phyloP scores from a whole-genome alignment of 2,113 vertebrate species.

The Sturnus vulgaris region DNA sequence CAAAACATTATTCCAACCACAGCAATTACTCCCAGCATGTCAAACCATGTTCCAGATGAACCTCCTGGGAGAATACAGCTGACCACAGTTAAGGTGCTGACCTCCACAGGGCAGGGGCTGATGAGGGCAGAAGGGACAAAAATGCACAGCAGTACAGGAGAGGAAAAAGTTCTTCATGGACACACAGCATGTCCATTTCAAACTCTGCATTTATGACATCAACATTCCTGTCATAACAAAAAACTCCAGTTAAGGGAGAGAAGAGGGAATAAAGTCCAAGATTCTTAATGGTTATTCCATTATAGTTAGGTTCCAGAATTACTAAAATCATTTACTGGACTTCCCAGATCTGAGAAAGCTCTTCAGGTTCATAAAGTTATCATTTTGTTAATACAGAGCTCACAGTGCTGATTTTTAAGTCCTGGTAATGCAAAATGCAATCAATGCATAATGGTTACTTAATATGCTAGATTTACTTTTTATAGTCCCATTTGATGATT shows the following conservation, averaged over 20 bases:
- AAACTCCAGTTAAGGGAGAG: background rate
- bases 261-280: background rate
- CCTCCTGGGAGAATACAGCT: background rate
- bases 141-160: background rate
- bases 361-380: background rate
- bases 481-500: background rate
- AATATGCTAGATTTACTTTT: background rate
- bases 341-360: background rate
- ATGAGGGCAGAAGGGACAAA: background rate
- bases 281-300: background rate
- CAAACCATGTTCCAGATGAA: background rate
- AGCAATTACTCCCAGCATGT: background rate
- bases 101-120: background rate
- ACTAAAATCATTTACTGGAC: background rate
- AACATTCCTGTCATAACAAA: background rate
- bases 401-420: background rate
- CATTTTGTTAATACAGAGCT: background rate
- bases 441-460: background rate
- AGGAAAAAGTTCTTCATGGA: background rate
- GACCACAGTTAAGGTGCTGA: background rate
- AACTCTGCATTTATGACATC: background rate
- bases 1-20: background rate
- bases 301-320: background rate
- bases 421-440: background rate
- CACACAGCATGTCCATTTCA: background rate